These are phyloP conservation scores for Aspiorhynchus laticeps DNA, from an alignment of 2,113 vertebrate genomes.

Conservation along the genomic window DNA sequence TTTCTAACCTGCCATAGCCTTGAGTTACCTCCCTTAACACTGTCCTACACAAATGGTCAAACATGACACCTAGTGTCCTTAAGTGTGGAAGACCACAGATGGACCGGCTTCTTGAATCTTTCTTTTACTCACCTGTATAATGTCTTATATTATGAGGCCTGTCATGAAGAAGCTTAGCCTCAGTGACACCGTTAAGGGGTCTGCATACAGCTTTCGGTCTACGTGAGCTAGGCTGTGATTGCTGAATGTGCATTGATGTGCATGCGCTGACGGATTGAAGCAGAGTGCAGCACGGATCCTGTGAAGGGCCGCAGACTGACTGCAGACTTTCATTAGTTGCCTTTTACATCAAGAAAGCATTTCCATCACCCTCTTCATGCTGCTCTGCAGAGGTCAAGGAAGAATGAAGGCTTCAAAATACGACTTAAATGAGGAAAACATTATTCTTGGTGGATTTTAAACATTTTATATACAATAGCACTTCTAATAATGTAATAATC, in stretches of 20 bases:
- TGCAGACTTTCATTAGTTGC: constrained; percentile 66
- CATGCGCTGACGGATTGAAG: constrained; percentile 67
- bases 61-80: constrained; percentile 41
- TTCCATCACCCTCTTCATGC: constrained; percentile 27
- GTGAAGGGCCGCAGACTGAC: constrained; percentile 44
- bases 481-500: background rate
- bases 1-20: no score
- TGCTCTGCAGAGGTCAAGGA: background rate
- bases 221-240: background rate
- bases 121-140: background rate
- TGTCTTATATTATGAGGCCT: background rate
- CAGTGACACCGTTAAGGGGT: background rate
- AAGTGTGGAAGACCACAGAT: background rate
- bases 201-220: background rate
- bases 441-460: background rate
- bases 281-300: constrained; percentile 44
- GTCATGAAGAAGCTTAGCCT: background rate
- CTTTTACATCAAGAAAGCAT: constrained; percentile 67
- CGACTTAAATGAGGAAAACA: background rate
- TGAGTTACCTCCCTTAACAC: background rate
- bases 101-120: background rate
- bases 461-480: background rate
- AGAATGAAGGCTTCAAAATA: background rate
- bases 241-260: constrained; percentile 19
- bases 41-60: background rate